Base-by-base conservation (phyloP, 2,797 vertebrate genomes). In the Pagetopsis macropterus region DNA sequence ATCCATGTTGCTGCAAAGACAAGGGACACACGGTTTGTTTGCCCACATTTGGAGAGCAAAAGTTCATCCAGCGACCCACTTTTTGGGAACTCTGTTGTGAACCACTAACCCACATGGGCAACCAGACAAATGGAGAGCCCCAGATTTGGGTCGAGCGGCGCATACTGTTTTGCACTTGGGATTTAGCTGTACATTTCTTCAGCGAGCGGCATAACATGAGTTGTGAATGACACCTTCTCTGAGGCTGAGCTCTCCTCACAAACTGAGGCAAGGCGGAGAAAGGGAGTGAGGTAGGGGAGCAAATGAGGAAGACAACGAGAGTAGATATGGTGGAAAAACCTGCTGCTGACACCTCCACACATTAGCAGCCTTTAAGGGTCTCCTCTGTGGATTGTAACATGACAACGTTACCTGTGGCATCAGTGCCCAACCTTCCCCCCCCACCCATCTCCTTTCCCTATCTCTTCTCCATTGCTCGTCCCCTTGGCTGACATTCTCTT, bases 401-500 rank as follows among this genome's bases (percentile, higher is more conserved):
- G 65, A 64, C 86, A 79, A 60, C 23, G 84, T 82, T 87, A 92
- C 88, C 91, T 90, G 84, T 89, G 84, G 88, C 82, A 80, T 72
- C 74, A 2, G 10, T 54, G n/a, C 78, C 79, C 72, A 49, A 15
- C 61, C 23, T 16, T 23, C 60, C 70, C 52, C n/a, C 33, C 33
- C 7, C 6, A 9, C 10, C 11, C 14, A 12, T n/a, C 37, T 1
- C 4, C 2, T 19, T 4, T 4, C 37, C 27, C 62, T 33, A 13
- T 31, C 61, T 44, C 66, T 3, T 49, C 78, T 56, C 27, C 66
- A 59, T 68, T n/a, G 70, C 88, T 82, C 76, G 3, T 59, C 85
- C 67, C 79, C 72, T 66, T 61, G 76, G 76, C 91, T 94, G 91
- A 94, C 92, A 93, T 94, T 94, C 90, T 93, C 87, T 88, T 91